Percentiles rank a stretch among this genome's conserved stretches.
These are phyloP conservation scores for Batillaria attramentaria DNA, from an alignment of 1,140 invertebrate genomes.

Conservation along the genomic window DNA sequence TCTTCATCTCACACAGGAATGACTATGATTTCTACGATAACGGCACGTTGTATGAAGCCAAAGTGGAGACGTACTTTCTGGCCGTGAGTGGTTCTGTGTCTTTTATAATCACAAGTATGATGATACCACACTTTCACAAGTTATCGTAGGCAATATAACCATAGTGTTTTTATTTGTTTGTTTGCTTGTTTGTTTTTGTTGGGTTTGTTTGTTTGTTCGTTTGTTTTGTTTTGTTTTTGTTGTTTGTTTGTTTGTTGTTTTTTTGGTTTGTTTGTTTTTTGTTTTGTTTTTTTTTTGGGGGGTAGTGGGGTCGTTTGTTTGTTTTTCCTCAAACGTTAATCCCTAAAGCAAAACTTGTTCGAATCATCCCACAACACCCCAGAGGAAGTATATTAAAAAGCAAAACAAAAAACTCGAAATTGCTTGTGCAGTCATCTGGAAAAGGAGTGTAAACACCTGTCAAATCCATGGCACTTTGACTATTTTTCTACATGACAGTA, in stretches of 20 bases:
- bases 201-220: constrained; percentile 1
- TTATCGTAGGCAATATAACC: background rate
- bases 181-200: background rate
- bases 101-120: background rate
- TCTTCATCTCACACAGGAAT: constrained; percentile 37
- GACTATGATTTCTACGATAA: constrained; percentile 36
- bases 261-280: too few species aligned
- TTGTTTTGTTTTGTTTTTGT: background rate
- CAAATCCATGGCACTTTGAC: background rate
- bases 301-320: too few species aligned
- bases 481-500: background rate
- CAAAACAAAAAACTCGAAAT: too few species aligned
- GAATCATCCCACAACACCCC: too few species aligned
- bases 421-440: too few species aligned
- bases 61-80: constrained; percentile 53
- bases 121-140: background rate
- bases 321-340: too few species aligned
- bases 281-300: too few species aligned
- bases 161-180: background rate
- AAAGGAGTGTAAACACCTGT: background rate
- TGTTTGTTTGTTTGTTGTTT: constrained; percentile 4
- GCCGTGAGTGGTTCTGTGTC: constrained; percentile 37
- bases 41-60: constrained; percentile 32
- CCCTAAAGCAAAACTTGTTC: too few species aligned
- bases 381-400: too few species aligned